phyloP scores from a whole-genome alignment of 1,140 invertebrate species.

The Pectinophora gossypiella region DNA sequence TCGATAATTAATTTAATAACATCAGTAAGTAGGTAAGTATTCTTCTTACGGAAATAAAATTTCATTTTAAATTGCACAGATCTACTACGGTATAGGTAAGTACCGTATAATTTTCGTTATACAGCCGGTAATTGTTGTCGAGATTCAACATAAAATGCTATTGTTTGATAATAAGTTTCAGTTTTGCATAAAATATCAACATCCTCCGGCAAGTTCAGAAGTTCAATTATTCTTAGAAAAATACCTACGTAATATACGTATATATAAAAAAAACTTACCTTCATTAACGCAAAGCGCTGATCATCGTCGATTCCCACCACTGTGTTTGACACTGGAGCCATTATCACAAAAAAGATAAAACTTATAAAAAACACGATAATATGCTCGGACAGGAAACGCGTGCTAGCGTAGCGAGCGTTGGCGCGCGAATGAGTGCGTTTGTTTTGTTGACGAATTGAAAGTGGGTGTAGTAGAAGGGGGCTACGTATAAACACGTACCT shows the following conservation, averaged over 20 bases:
- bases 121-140: too few relatives aligned
- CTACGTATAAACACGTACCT: not conserved
- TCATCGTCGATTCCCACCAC: constrained; percentile 75
- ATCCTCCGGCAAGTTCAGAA: not conserved
- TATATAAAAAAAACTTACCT: constrained; percentile 66
- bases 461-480: not conserved
- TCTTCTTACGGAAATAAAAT: too few relatives aligned
- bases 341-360: constrained; percentile 28
- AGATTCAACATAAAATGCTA: not conserved
- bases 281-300: constrained; percentile 81
- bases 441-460: not conserved
- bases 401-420: constrained; percentile 8
- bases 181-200: not conserved
- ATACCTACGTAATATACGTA: not conserved
- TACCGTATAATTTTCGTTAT: too few relatives aligned
- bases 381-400: constrained; percentile 1
- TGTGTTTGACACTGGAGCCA: constrained; percentile 58
- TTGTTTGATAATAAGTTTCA: not conserved
- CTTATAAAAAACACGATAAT: not conserved
- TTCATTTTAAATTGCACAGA: too few relatives aligned
- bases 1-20: too few relatives aligned
- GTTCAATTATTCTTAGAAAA: too few relatives aligned
- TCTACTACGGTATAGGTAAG: too few relatives aligned
- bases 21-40: too few relatives aligned
- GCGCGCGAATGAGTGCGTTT: constrained; percentile 11